A percentile compares a stretch with the other conserved stretches of the same genome.
These are phyloP conservation scores for Phataginus tricuspis DNA, from an alignment of 2,797 vertebrate species.

Conservation along the genomic window DNA sequence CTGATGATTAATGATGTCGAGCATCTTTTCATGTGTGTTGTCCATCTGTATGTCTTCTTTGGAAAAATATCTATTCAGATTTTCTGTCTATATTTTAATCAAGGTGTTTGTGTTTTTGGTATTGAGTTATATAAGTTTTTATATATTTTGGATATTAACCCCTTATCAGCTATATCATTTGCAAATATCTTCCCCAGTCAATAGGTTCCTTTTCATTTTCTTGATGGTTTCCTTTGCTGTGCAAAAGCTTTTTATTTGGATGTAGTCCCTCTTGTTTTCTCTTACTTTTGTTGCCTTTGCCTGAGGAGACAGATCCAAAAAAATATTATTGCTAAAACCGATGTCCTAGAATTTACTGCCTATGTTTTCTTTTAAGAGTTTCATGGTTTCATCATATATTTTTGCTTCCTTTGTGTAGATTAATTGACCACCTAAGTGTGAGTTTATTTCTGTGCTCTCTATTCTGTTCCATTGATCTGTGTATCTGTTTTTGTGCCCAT, in stretches of 20 bases:
- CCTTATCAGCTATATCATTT: not conserved
- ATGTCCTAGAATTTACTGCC: no score
- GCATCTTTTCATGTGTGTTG: not conserved
- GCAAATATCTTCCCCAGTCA: not conserved
- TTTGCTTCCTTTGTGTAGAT: no score
- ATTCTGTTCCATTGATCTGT: no score
- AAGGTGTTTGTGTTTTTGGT: not conserved
- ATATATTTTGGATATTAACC: not conserved
- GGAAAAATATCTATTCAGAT: not conserved
- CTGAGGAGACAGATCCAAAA: no score
- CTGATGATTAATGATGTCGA: not conserved
- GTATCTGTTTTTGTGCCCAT: no score
- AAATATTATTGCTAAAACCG: no score
- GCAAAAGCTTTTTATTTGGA: not conserved
- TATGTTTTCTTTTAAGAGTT: no score
- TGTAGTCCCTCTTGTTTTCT: not conserved
- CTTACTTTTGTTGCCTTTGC: not conserved
- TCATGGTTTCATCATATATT: no score
- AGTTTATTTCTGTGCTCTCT: no score
- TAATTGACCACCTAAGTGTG: no score
- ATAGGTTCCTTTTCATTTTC: not conserved
- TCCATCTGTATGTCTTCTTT: not conserved
- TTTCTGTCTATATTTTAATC: not conserved
- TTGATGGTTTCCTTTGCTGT: not conserved
- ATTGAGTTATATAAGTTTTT: not conserved